phyloP scores from a whole-genome alignment of 2,113 vertebrate species.

The Cephalopholis sonnerati region DNA sequence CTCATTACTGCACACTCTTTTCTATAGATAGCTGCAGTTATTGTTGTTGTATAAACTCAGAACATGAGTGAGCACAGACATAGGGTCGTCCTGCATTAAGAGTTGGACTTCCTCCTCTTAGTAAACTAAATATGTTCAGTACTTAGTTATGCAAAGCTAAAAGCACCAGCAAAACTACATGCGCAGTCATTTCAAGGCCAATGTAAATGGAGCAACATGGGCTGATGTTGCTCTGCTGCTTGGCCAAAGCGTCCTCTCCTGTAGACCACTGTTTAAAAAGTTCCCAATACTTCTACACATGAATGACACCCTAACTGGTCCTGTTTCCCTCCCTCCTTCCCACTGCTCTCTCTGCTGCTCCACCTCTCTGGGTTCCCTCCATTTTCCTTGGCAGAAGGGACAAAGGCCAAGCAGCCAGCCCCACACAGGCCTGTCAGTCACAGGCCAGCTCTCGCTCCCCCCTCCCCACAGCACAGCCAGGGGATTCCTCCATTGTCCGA shows the following conservation, averaged over 20 bases:
- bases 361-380: slow-evolving; percentile 71
- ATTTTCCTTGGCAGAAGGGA: slow-evolving; percentile 74
- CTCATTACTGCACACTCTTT: slow-evolving; percentile 59
- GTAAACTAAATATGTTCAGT: background rate
- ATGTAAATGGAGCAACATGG: background rate
- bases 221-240: slow-evolving; percentile 17
- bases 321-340: slow-evolving; percentile 51
- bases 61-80: slow-evolving; percentile 7
- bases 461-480: slow-evolving; percentile 40
- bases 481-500: slow-evolving; percentile 78
- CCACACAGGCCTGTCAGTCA: slow-evolving; percentile 79
- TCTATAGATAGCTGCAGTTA: slow-evolving; percentile 45
- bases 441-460: slow-evolving; percentile 36
- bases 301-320: slow-evolving; percentile 61
- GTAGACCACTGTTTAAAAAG: slow-evolving; percentile 33
- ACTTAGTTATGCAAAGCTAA: slow-evolving; percentile 4
- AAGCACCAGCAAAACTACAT: slow-evolving; percentile 2
- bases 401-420: slow-evolving; percentile 74
- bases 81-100: background rate
- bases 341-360: slow-evolving; percentile 21
- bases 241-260: background rate
- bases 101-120: background rate
- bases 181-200: slow-evolving; percentile 21
- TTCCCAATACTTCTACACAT: slow-evolving; percentile 58
- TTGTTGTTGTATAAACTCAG: slow-evolving; percentile 51